These are phyloP conservation scores for Bombus balteatus DNA, from an alignment of 1,140 invertebrate species.

Conservation along the genomic window DNA sequence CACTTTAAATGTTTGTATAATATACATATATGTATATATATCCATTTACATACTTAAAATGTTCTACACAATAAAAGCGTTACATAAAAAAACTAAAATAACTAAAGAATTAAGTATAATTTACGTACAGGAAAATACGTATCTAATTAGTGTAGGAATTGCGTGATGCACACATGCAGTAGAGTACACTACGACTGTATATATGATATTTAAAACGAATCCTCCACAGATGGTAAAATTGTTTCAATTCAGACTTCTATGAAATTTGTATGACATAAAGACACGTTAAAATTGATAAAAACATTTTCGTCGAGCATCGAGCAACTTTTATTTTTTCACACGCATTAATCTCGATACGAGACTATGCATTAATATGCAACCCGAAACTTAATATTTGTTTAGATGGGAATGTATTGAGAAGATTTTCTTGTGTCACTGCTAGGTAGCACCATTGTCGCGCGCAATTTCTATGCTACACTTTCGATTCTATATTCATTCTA, in stretches of 20 bases:
- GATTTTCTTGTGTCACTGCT: neutral
- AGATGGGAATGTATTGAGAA: neutral
- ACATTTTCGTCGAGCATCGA: neutral
- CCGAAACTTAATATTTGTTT: neutral
- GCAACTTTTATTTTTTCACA: conserved; percentile 2
- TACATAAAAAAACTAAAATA: neutral
- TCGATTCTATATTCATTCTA: conserved; percentile 18
- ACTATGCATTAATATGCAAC: neutral
- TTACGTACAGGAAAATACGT: neutral
- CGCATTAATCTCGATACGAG: neutral
- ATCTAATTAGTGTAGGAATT: neutral
- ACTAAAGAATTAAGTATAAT: neutral
- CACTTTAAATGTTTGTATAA: neutral
- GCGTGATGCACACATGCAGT: neutral
- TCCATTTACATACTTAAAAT: neutral
- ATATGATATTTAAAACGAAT: neutral
- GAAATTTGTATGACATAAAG: neutral
- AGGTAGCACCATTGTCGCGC: neutral
- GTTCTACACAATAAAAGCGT: neutral
- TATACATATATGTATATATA: neutral
- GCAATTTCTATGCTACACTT: neutral
- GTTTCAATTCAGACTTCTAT: neutral
- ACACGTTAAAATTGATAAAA: neutral
- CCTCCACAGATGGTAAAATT: neutral
- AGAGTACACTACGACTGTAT: neutral